Conservation (phyloP, 2,797 vertebrate species). For the Fratercula arctica region DNA sequence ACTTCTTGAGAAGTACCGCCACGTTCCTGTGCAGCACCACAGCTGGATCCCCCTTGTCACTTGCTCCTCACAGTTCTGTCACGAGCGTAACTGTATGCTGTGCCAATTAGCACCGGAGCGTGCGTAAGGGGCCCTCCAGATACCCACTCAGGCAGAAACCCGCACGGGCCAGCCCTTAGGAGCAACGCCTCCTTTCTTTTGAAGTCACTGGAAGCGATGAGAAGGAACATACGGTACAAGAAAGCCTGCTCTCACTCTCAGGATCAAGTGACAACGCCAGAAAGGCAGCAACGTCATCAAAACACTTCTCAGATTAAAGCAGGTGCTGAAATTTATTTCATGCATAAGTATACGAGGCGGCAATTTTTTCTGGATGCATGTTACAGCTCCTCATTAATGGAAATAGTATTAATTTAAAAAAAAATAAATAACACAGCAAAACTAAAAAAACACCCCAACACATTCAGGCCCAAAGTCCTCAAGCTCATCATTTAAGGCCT, state of each 20-base stretch:
- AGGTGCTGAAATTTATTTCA: neutral
- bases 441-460: neutral
- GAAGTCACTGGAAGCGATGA: neutral
- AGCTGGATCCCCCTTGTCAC: neutral
- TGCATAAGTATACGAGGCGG: neutral
- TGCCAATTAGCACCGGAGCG: accelerated
- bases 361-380: neutral
- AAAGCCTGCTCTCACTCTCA: neutral
- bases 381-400: neutral
- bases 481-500: neutral
- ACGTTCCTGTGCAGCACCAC: neutral
- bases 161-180: accelerated
- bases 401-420: neutral
- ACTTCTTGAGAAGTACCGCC: neutral
- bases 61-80: neutral
- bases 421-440: neutral
- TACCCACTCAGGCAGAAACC: neutral
- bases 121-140: neutral
- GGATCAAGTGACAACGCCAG: neutral
- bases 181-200: neutral
- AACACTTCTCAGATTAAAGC: neutral
- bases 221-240: neutral
- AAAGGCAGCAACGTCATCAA: neutral
- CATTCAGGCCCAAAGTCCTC: neutral
- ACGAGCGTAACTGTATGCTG: accelerated